Percentiles rank a stretch among this genome's conserved stretches.
Conservation (phyloP, 2,113 vertebrate species). For the Sebastes schlegelii region DNA sequence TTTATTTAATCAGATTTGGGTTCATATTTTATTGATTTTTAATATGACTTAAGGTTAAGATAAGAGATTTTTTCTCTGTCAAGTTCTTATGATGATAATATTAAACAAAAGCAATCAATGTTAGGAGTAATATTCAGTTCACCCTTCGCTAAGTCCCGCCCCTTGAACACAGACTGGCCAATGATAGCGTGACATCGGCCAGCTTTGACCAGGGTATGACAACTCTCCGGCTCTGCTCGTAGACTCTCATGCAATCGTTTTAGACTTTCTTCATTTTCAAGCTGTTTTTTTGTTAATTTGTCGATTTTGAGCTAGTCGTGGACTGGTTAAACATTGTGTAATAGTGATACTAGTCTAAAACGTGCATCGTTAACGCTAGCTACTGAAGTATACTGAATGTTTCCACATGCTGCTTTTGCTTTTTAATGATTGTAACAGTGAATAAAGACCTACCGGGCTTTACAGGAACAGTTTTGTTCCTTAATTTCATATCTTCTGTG, state of each 20-base stretch:
- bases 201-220: background rate
- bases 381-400: background rate
- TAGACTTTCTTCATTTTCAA: background rate
- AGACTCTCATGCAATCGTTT: background rate
- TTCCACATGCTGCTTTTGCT: background rate
- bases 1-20: background rate
- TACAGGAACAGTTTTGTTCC: too few species aligned
- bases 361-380: too few species aligned
- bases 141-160: background rate
- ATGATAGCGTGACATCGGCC: background rate
- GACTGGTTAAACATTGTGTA: too few species aligned
- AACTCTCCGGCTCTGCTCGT: background rate
- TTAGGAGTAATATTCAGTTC: background rate
- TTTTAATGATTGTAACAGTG: too few species aligned
- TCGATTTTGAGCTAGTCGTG: too few species aligned
- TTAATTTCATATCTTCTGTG: too few species aligned
- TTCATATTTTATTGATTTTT: background rate
- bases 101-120: background rate
- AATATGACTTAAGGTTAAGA: background rate
- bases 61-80: background rate
- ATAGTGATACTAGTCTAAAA: too few species aligned
- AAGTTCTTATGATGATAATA: background rate
- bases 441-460: too few species aligned
- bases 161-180: background rate
- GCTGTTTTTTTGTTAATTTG: too few species aligned